A percentile compares a stretch with the other conserved stretches of the same genome.
Evolutionary conservation across 92 coral and sea anemone species (phyloP).

Genomic region (Actinostola sp.): DNA sequence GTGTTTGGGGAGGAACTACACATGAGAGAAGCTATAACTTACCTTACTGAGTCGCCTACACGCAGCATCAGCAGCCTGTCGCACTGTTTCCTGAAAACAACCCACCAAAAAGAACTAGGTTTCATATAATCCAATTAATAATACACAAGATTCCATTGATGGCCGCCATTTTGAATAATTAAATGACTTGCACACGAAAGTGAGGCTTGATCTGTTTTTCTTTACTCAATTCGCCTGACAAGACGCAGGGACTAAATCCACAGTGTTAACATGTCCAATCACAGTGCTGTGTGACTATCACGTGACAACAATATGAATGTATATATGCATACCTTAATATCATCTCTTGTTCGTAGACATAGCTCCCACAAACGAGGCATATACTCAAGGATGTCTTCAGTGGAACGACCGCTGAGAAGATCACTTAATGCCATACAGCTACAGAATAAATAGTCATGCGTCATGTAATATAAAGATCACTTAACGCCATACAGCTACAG

Average conservation of each 20-base stretch:
- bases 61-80: conserved; percentile 95
- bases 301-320: neutral
- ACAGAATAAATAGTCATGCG: neutral
- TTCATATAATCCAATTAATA: neutral
- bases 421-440: conserved; percentile 97
- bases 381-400: conserved; percentile 81
- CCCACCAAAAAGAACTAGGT: conserved; percentile 7
- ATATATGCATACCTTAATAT: conserved; percentile 65
- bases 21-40: neutral
- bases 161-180: no score
- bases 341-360: conserved; percentile 91
- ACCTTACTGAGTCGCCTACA: conserved; percentile 90
- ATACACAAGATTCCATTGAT: no score
- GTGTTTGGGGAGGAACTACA: neutral
- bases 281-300: no score
- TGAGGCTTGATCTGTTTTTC: no score
- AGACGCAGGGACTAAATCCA: no score
- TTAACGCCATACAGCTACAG: conserved; percentile 88
- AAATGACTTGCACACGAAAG: no score
- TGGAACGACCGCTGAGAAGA: conserved; percentile 93
- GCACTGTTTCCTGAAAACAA: conserved; percentile 68
- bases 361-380: conserved; percentile 92
- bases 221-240: no score
- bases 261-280: no score
- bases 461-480: conserved; percentile 60